Conservation (phyloP, 2,797 vertebrate genomes). For the Erethizon dorsatum region DNA sequence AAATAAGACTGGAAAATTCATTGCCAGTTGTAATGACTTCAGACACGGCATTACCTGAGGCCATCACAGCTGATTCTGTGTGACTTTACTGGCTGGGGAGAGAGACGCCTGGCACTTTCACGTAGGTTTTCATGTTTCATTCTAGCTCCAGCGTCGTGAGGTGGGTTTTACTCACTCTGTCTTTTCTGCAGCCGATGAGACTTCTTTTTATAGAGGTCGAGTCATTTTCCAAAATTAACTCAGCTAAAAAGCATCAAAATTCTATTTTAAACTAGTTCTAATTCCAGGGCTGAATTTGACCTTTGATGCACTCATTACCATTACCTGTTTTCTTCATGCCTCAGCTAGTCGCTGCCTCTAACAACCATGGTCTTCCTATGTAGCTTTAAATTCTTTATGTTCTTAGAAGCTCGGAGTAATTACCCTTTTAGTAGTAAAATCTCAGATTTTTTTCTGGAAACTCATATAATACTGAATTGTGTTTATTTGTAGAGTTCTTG, state of each 20-base stretch:
- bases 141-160: not conserved
- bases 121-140: not conserved
- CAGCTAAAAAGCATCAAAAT: not conserved
- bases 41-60: not conserved
- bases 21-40: not conserved
- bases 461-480: not conserved
- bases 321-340: not conserved
- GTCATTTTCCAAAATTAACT: not conserved
- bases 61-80: not conserved
- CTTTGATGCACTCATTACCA: not conserved
- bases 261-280: not conserved
- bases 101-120: not conserved
- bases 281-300: not conserved
- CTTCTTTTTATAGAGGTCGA: not conserved
- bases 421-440: not conserved
- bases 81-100: not conserved
- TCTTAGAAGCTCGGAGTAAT: constrained; percentile 10
- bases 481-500: constrained; percentile 9
- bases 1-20: constrained; percentile 30
- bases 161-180: not conserved
- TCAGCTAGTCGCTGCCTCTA: not conserved
- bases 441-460: not conserved
- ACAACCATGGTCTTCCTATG: not conserved
- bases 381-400: not conserved
- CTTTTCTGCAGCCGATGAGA: not conserved